Base-by-base conservation (phyloP, 2,797 vertebrate genomes). In the Danionella dracula region DNA sequence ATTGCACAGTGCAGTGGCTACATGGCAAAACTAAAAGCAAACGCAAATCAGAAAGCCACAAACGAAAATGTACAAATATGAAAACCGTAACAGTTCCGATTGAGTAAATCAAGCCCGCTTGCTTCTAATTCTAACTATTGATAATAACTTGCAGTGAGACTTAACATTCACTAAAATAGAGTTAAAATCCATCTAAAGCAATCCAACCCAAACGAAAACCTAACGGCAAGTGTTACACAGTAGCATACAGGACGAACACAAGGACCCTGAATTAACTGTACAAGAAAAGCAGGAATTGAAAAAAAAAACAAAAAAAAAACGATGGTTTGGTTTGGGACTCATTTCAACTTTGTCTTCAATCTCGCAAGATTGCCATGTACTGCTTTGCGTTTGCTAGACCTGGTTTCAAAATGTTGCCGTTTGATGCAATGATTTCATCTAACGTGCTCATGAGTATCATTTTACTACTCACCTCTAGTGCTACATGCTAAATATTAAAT, bases 1-100 rank as follows among this genome's bases (percentile, higher is more conserved):
- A 98, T 99, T 98, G 96, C 96, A 99, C 95, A 98, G 95, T 98
- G 96, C 95, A 95, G 93, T 89, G 95, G 96, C 96, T 97, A 98
- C 96, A 95, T 94, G 92, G 93, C 89, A 84, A 95, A 27, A 93
- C 94, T 95, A 95, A 86, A 90, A 87, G 90, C 88, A 87, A 84
- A 88, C 74, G 78, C 41, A 65, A 86, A 82, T 80, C 68, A 86
- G 74, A 88, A 89, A 90, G 85, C 88, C 86, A 88, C 88, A 88
- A 86, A 89, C 86, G 88, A n/a, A 45, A 46, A 80, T 84, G 88
- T 92, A 94, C 89, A 91, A 82, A 88, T 85, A 84, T 85, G 86
- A 92, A 86, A 93, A 94, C 89, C 87, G 91, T 92, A 94, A 98
- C 92, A 92, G 88, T 90, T 94, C 90, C 85, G 86, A 93, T 89